phyloP scores from a whole-genome alignment of 2,888 invertebrate species.

The Augochlorella aurata region DNA sequence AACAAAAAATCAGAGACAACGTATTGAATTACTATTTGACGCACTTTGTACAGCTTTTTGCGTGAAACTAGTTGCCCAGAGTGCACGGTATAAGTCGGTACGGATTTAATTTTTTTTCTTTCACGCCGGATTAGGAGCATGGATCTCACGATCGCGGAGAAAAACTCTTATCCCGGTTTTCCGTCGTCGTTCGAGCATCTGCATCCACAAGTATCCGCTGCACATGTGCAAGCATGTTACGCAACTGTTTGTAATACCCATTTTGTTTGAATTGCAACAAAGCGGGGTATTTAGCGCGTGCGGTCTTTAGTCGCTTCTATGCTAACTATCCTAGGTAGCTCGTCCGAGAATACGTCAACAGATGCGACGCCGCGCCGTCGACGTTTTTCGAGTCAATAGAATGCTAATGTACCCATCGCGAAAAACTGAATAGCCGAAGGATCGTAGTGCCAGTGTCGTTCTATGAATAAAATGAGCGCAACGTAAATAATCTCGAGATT shows the following conservation, averaged over 20 bases:
- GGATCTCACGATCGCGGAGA: neutral
- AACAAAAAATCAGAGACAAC: too few relatives aligned
- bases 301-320: conserved; percentile 40
- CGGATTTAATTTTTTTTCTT: neutral
- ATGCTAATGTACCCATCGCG: neutral
- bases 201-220: conserved; percentile 41
- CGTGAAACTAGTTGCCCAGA: neutral
- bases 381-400: neutral
- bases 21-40: neutral
- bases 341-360: conserved; percentile 36
- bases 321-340: conserved; percentile 39
- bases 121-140: neutral
- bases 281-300: conserved; percentile 56
- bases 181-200: conserved; percentile 23
- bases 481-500: neutral
- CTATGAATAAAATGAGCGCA: neutral
- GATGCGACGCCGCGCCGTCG: neutral
- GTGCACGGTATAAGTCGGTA: neutral
- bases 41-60: neutral
- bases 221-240: conserved; percentile 61
- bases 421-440: neutral
- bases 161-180: conserved; percentile 24
- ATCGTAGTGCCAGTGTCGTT: neutral
- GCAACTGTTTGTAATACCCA: conserved; percentile 56
- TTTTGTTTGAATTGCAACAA: conserved; percentile 58